phyloP scores from a whole-genome alignment of 2,888 invertebrate species.

The Dynastes tityus region DNA sequence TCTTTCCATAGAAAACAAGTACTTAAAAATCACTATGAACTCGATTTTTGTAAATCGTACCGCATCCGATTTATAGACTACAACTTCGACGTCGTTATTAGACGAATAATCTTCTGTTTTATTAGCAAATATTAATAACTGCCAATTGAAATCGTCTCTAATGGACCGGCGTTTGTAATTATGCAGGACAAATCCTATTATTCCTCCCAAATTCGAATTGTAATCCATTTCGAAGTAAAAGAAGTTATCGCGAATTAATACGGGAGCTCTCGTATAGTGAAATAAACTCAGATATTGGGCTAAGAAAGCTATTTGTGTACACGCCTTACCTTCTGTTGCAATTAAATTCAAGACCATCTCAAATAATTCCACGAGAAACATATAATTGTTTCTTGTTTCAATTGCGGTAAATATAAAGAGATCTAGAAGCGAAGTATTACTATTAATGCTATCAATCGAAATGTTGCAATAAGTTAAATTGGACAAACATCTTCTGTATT shows the following conservation, averaged over 20 bases:
- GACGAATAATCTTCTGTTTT: background rate
- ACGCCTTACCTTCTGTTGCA: background rate
- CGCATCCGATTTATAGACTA: background rate
- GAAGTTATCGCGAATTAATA: no score
- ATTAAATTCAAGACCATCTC: background rate
- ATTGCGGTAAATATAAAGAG: background rate
- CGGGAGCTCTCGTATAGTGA: background rate
- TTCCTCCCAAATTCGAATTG: no score
- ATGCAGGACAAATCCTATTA: background rate
- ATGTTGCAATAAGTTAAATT: background rate
- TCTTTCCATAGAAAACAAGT: background rate
- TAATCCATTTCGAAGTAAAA: no score
- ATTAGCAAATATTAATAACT: no score
- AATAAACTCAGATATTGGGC: constrained; percentile 4
- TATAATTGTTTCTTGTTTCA: background rate
- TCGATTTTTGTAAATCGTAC: background rate
- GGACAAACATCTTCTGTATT: background rate
- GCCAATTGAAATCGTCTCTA: no score
- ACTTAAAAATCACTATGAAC: background rate
- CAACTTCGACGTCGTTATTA: background rate
- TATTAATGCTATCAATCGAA: background rate
- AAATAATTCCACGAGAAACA: background rate
- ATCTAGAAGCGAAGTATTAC: background rate
- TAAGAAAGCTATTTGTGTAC: background rate
- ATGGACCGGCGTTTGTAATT: background rate